Conservation (phyloP, 2,797 vertebrate species). For the Rhinatrema bivittatum region DNA sequence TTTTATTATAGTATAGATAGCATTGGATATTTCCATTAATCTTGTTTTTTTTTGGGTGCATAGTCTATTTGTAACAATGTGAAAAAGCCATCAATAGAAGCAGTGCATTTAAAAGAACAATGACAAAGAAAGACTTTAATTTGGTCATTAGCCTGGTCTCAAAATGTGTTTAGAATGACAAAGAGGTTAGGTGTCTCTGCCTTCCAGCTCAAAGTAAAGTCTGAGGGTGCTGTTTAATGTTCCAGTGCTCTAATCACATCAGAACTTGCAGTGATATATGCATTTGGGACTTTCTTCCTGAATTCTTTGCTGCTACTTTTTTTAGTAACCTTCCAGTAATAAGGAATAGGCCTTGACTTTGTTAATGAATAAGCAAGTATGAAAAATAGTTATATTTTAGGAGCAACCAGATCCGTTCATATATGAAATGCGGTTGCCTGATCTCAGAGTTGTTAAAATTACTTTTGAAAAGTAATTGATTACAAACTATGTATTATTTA, state of each 20-base stretch:
- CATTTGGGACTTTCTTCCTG: too few species aligned
- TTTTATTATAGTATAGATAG: constrained; percentile 15
- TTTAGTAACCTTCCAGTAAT: too few species aligned
- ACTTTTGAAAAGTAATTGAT: too few species aligned
- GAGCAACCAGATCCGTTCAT: too few species aligned
- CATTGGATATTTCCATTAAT: constrained; percentile 19
- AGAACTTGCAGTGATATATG: too few species aligned
- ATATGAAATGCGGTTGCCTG: too few species aligned
- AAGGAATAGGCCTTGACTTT: too few species aligned
- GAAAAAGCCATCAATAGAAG: constrained; percentile 3
- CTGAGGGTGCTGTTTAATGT: constrained; percentile 5
- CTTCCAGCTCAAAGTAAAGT: neutral
- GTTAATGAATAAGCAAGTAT: too few species aligned
- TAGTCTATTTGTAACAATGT: neutral
- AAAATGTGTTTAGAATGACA: constrained; percentile 1
- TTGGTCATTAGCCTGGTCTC: constrained; percentile 1
- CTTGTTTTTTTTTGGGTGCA: constrained; percentile 11
- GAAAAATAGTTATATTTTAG: too few species aligned
- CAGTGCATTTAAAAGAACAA: neutral
- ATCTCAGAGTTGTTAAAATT: too few species aligned
- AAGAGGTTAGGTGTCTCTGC: neutral
- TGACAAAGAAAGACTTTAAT: constrained; percentile 10
- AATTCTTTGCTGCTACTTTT: too few species aligned
- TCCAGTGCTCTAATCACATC: neutral
- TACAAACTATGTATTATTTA: too few species aligned